Base-by-base conservation (phyloP, 2,113 vertebrate genomes). In the Corythaixoides concolor region DNA sequence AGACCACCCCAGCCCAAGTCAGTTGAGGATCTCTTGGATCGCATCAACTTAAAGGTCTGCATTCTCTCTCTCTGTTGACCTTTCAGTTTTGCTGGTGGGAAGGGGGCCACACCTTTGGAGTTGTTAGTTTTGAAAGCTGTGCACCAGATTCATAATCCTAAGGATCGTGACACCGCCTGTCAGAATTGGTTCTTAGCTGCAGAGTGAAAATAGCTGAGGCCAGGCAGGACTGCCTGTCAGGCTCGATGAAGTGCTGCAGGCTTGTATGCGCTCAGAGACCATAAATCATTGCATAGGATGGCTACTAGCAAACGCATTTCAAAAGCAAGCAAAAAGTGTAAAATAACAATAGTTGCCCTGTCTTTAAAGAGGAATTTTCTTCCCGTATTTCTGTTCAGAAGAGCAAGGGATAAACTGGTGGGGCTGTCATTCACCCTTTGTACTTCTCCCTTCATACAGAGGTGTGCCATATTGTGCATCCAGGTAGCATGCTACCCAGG, bases 1-100 rank as follows among this genome's bases (percentile, higher is more conserved):
- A 97, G 99, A 86, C 99, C 98, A 0, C 99, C 99, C 32, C 99
- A 99, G 86, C 99, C 99, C 89, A 99, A 98, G 75, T 99, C 99
- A 2, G 99, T 99, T 89, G 99, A 99, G 92, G 99, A 99, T 35
- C 99, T 99, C 66, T 97, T 99, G 63, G 99, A 99, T 70, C 99
- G 99, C 70, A 99, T 99, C 96, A 99, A 99, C 95, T 98, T 99
- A 89, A 99, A 99, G 98, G 99, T 99, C 27, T 33, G 16, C 12
- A 52, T 67, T 77, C 72, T 91, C 20, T 78, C 19, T 78, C 32
- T 56, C 47, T 91, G 26, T 74, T 76, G 64, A 50, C 22, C 18
- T 56, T 88, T 81, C 14, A 11, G 3, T 67, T 95, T 72, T 62
- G 17, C 22, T 56, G 39, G 32, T 23, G 17, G 69, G 45, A 87